Conservation (phyloP, 2,888 invertebrate genomes). For the Clitarchus hookeri region DNA sequence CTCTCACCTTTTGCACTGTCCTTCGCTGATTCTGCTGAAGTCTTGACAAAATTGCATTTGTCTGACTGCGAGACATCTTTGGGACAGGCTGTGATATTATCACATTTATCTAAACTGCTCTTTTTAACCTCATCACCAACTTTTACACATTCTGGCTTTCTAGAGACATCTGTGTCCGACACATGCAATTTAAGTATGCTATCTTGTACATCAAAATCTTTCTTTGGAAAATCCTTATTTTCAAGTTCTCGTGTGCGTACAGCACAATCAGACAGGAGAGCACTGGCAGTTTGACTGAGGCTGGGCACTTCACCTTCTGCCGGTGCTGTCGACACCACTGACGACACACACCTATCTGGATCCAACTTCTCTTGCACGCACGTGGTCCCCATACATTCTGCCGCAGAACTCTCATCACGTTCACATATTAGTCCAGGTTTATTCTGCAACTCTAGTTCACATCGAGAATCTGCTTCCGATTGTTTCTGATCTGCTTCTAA, state of each 20-base stretch:
- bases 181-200: not conserved
- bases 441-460: not conserved
- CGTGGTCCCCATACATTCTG: not conserved
- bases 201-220: not conserved
- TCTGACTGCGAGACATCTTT: not conserved
- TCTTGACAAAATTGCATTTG: not conserved
- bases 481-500: no score
- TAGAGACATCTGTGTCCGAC: not conserved
- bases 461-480: no score
- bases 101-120: not conserved
- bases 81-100: not conserved
- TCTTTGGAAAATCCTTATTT: not conserved
- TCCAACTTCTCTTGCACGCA: not conserved
- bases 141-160: not conserved
- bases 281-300: not conserved
- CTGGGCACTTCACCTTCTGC: not conserved
- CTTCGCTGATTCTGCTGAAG: not conserved
- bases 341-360: not conserved
- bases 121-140: not conserved
- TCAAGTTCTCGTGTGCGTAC: not conserved
- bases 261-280: not conserved
- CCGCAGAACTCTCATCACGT: not conserved
- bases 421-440: not conserved
- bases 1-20: not conserved
- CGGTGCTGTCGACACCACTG: not conserved